Evolutionary conservation across 2,888 invertebrate genomes (phyloP).

Genomic region (Ophioninae sp.): DNA sequence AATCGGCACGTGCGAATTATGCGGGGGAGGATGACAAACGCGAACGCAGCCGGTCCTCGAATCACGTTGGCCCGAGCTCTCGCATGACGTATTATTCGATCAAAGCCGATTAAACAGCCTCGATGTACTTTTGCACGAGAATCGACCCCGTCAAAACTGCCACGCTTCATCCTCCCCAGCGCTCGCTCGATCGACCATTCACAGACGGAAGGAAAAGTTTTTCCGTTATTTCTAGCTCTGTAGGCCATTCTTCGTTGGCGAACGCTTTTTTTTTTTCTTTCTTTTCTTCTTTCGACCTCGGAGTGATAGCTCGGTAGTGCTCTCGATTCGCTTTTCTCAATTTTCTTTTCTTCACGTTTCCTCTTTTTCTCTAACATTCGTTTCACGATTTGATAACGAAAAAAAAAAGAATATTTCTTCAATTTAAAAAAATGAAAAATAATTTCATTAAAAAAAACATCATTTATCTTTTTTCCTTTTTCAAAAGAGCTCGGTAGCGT

Average conservation of each 20-base stretch:
- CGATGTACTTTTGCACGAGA: slow-evolving; percentile 18
- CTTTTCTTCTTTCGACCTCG: neutral
- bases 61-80: slow-evolving; percentile 30
- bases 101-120: slow-evolving; percentile 56
- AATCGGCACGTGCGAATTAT: slow-evolving; percentile 4
- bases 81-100: slow-evolving; percentile 50
- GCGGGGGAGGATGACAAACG: neutral
- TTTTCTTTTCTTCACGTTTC: neutral
- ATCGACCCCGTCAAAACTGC: neutral
- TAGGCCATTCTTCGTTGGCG: slow-evolving; percentile 25
- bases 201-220: slow-evolving; percentile 32
- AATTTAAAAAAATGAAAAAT: too few species aligned
- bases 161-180: neutral
- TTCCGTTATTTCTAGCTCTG: slow-evolving; percentile 30
- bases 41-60: slow-evolving; percentile 13
- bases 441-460: too few species aligned
- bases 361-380: neutral
- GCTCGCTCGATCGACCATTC: slow-evolving; percentile 23
- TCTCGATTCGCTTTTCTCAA: neutral
- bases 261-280: slow-evolving; percentile 1
- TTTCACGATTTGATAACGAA: neutral
- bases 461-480: too few species aligned
- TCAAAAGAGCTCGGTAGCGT: too few species aligned
- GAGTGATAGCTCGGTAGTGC: slow-evolving; percentile 6
- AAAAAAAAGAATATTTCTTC: too few species aligned